These are phyloP conservation scores for Myotis myotis DNA, from an alignment of 2,797 vertebrate genomes.

Conservation along the genomic window DNA sequence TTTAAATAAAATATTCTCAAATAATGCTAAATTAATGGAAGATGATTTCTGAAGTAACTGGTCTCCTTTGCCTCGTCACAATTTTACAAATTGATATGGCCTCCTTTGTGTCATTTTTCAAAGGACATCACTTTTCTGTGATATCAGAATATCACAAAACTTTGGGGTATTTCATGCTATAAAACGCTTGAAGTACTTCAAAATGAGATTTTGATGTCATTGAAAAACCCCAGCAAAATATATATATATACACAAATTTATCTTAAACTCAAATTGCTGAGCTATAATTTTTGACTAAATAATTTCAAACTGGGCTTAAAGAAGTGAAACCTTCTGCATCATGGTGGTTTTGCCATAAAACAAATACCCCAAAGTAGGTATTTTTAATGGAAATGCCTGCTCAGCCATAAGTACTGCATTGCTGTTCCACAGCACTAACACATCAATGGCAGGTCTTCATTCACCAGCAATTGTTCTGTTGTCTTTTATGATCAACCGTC, in stretches of 20 bases:
- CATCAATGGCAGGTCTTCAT: neutral
- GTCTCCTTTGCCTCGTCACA: neutral
- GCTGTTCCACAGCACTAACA: neutral
- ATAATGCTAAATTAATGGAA: neutral
- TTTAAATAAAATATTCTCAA: neutral
- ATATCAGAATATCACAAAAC: neutral
- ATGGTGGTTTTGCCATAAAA: neutral
- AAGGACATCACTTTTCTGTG: neutral
- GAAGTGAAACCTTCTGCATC: neutral
- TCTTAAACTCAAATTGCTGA: neutral
- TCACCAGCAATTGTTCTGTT: neutral
- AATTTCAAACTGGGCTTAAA: neutral
- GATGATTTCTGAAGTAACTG: constrained; percentile 3
- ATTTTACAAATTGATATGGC: neutral
- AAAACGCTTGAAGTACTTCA: neutral
- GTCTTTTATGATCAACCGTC: neutral
- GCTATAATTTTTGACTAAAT: neutral
- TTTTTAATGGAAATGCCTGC: neutral
- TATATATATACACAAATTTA: too few species aligned
- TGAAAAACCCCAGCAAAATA: neutral
- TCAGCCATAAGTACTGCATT: neutral
- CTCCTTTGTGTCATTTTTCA: neutral
- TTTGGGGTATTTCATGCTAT: neutral
- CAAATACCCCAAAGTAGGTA: neutral
- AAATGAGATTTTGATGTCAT: constrained; percentile 14